These are phyloP conservation scores for Podocnemis expansa DNA, from an alignment of 2,113 vertebrate genomes.

Conservation along the genomic window DNA sequence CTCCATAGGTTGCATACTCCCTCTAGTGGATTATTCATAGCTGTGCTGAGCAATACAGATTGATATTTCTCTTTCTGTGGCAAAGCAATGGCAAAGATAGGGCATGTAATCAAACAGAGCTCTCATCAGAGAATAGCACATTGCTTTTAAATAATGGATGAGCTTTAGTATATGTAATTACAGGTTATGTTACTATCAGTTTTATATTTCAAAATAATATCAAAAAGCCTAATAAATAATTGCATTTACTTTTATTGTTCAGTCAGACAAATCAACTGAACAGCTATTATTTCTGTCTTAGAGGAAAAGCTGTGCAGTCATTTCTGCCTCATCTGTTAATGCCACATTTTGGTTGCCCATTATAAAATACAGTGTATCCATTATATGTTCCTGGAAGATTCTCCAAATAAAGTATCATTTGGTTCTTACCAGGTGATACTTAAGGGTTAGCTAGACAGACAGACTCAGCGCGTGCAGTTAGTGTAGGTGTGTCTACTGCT, in stretches of 20 bases:
- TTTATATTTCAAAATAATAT: not conserved
- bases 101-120: not conserved
- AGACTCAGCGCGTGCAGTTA: not conserved
- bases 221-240: not conserved
- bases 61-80: not conserved
- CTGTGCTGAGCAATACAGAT: not conserved
- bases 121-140: not conserved
- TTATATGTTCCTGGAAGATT: not conserved
- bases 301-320: not conserved
- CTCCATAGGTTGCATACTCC: not conserved
- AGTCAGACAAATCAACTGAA: not conserved
- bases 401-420: not conserved
- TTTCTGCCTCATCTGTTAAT: not conserved
- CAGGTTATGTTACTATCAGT: not conserved
- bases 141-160: not conserved
- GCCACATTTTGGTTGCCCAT: not conserved
- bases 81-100: not conserved
- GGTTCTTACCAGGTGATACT: not conserved
- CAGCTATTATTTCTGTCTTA: not conserved
- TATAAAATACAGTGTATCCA: not conserved
- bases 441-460: fast-evolving
- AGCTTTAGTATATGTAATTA: not conserved
- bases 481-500: no score
- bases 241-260: not conserved
- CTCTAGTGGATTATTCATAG: not conserved